Evolutionary conservation across 2,888 invertebrate species (phyloP), one percentile per base, ranked within the genome.

Genomic region (Pasiphila rectangulata): DNA sequence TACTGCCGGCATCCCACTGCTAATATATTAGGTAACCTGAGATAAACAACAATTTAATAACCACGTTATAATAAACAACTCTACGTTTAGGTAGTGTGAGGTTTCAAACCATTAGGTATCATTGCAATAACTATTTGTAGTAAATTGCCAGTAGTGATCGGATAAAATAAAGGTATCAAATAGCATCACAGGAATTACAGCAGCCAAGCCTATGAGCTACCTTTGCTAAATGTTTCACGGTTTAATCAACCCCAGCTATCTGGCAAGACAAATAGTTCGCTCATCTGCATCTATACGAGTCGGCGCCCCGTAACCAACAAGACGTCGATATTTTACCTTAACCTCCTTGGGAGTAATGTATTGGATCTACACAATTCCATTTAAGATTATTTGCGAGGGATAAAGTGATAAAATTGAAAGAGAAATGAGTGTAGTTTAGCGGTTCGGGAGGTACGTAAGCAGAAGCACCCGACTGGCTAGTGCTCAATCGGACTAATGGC

Each of bases 231-330:
- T 85, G 85, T 83, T 87, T 86, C 82, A 81, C 79, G 75, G 78
- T 87, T 87, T 87, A 87, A 87, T 87, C 87, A 87, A 87, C 82
- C 77, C 74, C 74, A 74, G 75, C 84, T 76, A 87, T 85, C 84
- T 83, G 79, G 78, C 72, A 86, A 87, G 84, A 86, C 83, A 87
- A 87, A 87, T 87, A 87, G 84, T 83, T 79, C 67, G 80, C 86
- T 87, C 87, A 87, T 87, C 87, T 87, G 84, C 87, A 87, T 87
- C 87, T 83, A 87, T 83, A 87, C 84, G 87, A 87, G 83, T 70
- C 72, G 75, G 75, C 69, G 71, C 72, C 32, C 32, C 69, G 71
- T 74, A 73, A 70, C 76, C 72, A 72, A 78, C 82, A 73, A 75
- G 71, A 72, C 76, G 72, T 79, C 79, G 75, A 81, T 83, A 79